Percentiles rank a stretch among this genome's conserved stretches.
Conservation (phyloP, 1,140 invertebrate species). For the Agraylea sexmaculata region DNA sequence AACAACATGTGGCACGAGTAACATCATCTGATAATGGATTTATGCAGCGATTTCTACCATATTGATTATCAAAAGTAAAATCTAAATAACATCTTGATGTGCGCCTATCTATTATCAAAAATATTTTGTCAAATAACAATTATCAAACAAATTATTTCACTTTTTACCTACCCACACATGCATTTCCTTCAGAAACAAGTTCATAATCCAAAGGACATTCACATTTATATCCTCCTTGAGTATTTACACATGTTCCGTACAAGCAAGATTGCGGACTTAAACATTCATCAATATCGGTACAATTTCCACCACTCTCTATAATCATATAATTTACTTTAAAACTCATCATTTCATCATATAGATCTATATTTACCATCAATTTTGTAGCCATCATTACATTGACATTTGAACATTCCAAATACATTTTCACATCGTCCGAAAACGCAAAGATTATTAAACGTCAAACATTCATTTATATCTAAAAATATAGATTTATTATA, state of each 20-base stretch:
- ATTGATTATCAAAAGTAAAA: constrained; percentile 34
- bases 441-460: constrained; percentile 78
- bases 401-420: constrained; percentile 78
- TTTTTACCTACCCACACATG: constrained; percentile 35
- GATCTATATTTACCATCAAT: constrained; percentile 48
- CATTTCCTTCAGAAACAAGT: constrained; percentile 42
- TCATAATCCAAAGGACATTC: constrained; percentile 70
- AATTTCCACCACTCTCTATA: constrained; percentile 37
- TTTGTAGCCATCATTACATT: constrained; percentile 74
- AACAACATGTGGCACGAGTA: constrained; percentile 74
- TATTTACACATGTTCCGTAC: constrained; percentile 61
- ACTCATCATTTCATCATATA: neutral
- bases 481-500: constrained; percentile 19
- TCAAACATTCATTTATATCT: constrained; percentile 67
- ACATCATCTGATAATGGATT: constrained; percentile 49
- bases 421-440: constrained; percentile 79
- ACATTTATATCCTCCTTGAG: constrained; percentile 69
- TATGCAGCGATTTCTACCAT: constrained; percentile 32
- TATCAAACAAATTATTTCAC: neutral
- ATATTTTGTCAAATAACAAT: neutral
- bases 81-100: constrained; percentile 66
- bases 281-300: constrained; percentile 73
- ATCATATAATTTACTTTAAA: neutral
- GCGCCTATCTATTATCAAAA: constrained; percentile 51
- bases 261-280: constrained; percentile 56